Evolutionary conservation across 2,113 vertebrate genomes (phyloP), one percentile per base, ranked within the genome.

Genomic region (Amblyornis subalaris): DNA sequence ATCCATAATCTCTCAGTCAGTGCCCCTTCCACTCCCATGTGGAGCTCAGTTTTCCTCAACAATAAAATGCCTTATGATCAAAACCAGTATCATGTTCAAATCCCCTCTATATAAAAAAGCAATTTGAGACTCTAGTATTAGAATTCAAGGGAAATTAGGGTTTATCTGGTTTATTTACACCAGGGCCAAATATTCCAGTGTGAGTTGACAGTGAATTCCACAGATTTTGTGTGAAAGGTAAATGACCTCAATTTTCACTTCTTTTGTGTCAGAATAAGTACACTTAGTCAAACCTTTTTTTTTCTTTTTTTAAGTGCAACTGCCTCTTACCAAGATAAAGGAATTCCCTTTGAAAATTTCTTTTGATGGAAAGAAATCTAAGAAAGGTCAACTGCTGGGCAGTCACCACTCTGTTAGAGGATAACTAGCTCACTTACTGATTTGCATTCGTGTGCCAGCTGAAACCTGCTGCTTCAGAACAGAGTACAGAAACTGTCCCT

Each of bases 321-420:
- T 38, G 2, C 9, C 16, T n/a, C 31, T 85, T 72, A 14, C 2
- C 4, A 65, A 64, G 7, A 14, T 44, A 65, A 64, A 58, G 5
- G 7, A 73, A 76, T 51, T 88, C 36, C 28, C 40, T 83, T 73
- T 58, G 20, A 47, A 80, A 71, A 38, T 42, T 57, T 60, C 0
- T 80, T 87, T 73, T 40, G 24, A 24, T 70, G 21, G 18, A 73
- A 89, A 69, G 6, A 51, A 81, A 51, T 29, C 24, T 44, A 61
- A 73, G 60, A 73, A 73, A 44, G 1, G 1, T 61, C 0, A 1
- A 57, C 7, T 40, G 2, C 6, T 71, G 9, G 8, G 28, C 12
- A 48, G 42, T 38, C 13, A 47, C 7, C 7, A 38, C 7, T 65
- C 31, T 64, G 3, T 36, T 51, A 80, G 33, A 47, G 12, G 7